These are phyloP conservation scores for Lordiphosa stackelbergi DNA, from an alignment of 1,140 invertebrate genomes.

Conservation along the genomic window DNA sequence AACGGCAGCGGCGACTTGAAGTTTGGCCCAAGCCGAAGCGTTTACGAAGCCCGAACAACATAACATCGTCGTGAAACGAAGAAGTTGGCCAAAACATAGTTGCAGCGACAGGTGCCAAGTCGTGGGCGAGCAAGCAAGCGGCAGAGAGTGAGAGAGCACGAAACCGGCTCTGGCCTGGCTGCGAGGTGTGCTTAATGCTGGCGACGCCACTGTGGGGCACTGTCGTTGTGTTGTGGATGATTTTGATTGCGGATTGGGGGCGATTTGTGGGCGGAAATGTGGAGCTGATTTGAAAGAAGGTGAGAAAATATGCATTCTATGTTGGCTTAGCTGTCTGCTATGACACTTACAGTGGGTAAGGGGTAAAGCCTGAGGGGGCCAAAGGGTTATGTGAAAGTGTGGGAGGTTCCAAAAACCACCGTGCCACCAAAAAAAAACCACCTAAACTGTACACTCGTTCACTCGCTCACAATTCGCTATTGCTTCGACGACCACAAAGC, in stretches of 20 bases:
- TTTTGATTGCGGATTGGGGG: conserved; percentile 31
- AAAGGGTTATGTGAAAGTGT: too few relatives aligned
- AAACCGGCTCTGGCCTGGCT: conserved; percentile 14
- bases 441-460: too few relatives aligned
- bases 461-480: conserved; percentile 8
- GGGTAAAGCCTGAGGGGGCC: too few relatives aligned
- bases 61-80: conserved; percentile 37
- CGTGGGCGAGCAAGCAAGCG: not conserved
- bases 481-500: conserved; percentile 13
- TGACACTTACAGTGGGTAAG: too few relatives aligned
- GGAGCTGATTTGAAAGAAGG: conserved; percentile 1
- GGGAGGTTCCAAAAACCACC: too few relatives aligned
- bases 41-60: conserved; percentile 4
- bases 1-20: conserved; percentile 25
- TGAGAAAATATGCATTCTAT: conserved; percentile 19
- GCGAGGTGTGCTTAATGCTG: conserved; percentile 20
- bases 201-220: conserved; percentile 26
- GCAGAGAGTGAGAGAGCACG: conserved; percentile 5
- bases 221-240: not conserved
- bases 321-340: too few relatives aligned
- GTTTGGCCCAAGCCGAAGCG: conserved; percentile 18
- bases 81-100: conserved; percentile 51
- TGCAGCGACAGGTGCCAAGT: conserved; percentile 59
- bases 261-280: conserved; percentile 22
- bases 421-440: too few relatives aligned